Percentiles rank a stretch among this genome's conserved stretches.
These are phyloP conservation scores for Plemyria rubiginata DNA, from an alignment of 2,888 invertebrate genomes.

Conservation along the genomic window DNA sequence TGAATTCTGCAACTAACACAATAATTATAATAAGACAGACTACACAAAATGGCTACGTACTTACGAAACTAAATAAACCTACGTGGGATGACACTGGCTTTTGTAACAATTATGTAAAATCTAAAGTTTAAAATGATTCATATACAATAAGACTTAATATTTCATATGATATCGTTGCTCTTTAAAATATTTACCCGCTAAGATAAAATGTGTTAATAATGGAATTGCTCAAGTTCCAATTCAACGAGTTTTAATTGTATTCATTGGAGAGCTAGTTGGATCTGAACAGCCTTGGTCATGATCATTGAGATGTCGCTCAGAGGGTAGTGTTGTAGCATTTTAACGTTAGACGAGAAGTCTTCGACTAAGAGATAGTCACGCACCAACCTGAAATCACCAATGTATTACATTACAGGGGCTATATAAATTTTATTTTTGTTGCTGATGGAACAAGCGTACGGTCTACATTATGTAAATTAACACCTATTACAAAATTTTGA, in stretches of 20 bases:
- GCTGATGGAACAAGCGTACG: too few relatives aligned
- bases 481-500: too few relatives aligned
- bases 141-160: too few relatives aligned
- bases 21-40: not conserved
- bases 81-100: not conserved
- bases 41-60: constrained; percentile 1
- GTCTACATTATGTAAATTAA: too few relatives aligned
- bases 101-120: not conserved
- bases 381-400: constrained; percentile 86
- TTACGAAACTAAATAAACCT: not conserved
- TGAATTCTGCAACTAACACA: not conserved
- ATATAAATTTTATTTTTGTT: too few relatives aligned
- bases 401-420: too few relatives aligned
- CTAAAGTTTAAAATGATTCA: not conserved
- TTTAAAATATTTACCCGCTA: too few relatives aligned
- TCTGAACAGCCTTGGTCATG: constrained; percentile 89
- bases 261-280: constrained; percentile 3
- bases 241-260: not conserved
- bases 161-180: too few relatives aligned
- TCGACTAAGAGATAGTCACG: constrained; percentile 92
- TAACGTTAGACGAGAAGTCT: constrained; percentile 97
- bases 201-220: too few relatives aligned
- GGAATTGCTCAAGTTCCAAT: too few relatives aligned
- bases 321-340: constrained; percentile 96
- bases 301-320: constrained; percentile 94